A percentile compares a stretch with the other conserved stretches of the same genome.
These are phyloP conservation scores for Poeciliopsis turneri DNA, from an alignment of 2,797 vertebrate species.

Conservation along the genomic window DNA sequence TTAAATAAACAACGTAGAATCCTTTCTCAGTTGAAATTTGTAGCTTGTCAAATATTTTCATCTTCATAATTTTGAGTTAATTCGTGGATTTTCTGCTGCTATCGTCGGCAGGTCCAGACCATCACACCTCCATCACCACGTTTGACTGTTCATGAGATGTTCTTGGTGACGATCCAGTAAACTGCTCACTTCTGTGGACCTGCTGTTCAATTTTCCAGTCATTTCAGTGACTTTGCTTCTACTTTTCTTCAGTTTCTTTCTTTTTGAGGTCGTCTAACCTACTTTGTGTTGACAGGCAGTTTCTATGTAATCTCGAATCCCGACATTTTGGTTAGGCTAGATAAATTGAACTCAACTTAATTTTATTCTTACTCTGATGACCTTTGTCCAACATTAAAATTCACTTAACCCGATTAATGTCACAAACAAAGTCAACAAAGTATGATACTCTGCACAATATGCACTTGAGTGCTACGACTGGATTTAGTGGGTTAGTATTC, in stretches of 20 bases:
- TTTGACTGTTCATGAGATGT: background rate
- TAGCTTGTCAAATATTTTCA: background rate
- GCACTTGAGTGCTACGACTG: background rate
- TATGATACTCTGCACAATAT: background rate
- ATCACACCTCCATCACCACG: background rate
- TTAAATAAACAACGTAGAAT: conserved; percentile 45
- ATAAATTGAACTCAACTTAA: background rate
- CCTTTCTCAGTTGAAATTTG: background rate
- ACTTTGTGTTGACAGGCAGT: background rate
- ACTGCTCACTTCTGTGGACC: background rate
- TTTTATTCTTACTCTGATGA: background rate
- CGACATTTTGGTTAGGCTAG: background rate
- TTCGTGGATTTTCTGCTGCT: background rate
- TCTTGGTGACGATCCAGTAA: background rate
- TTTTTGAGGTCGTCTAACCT: background rate
- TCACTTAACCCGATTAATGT: background rate
- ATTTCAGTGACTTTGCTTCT: background rate
- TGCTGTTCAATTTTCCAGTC: background rate
- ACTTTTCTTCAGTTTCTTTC: background rate
- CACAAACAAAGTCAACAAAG: background rate
- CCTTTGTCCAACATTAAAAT: background rate
- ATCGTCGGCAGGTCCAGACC: background rate
- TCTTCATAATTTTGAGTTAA: background rate
- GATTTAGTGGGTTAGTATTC: background rate
- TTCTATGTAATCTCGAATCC: background rate